These are phyloP conservation scores for Drosophila kepulauana DNA, from an alignment of 1,140 invertebrate species.

Conservation along the genomic window DNA sequence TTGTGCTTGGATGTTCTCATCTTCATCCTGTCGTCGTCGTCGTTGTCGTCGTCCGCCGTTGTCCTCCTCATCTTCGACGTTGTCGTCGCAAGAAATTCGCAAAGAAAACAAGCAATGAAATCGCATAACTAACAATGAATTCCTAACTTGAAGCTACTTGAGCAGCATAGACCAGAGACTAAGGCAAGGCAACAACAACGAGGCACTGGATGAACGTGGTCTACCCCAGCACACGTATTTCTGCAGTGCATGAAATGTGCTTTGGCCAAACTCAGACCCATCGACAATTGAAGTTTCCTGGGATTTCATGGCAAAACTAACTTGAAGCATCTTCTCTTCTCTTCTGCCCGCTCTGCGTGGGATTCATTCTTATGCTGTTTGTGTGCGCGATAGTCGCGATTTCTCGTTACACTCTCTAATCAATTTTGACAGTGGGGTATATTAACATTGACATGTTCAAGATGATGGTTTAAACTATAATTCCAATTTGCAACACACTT, in stretches of 20 bases:
- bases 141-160: slow-evolving; percentile 81
- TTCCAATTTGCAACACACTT: not conserved
- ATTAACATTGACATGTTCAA: not conserved
- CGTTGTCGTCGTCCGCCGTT: not conserved
- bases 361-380: slow-evolving; percentile 75
- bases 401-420: slow-evolving; percentile 34
- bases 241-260: slow-evolving; percentile 44
- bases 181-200: slow-evolving; percentile 19
- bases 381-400: slow-evolving; percentile 70
- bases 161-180: slow-evolving; percentile 54
- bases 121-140: slow-evolving; percentile 84
- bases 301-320: slow-evolving; percentile 72
- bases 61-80: slow-evolving; percentile 3
- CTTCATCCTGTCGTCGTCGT: slow-evolving; percentile 1
- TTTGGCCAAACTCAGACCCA: slow-evolving; percentile 27
- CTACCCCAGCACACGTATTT: slow-evolving; percentile 50
- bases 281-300: slow-evolving; percentile 63
- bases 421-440: not conserved
- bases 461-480: not conserved
- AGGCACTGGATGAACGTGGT: slow-evolving; percentile 67
- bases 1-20: slow-evolving; percentile 59
- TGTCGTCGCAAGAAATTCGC: slow-evolving; percentile 70
- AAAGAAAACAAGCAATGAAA: slow-evolving; percentile 84
- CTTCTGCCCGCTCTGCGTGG: slow-evolving; percentile 11
- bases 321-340: slow-evolving; percentile 52